A percentile compares a stretch with the other conserved stretches of the same genome.
Evolutionary conservation across 2,888 invertebrate species (phyloP).

Genomic region (Yponomeuta plumbellus): DNA sequence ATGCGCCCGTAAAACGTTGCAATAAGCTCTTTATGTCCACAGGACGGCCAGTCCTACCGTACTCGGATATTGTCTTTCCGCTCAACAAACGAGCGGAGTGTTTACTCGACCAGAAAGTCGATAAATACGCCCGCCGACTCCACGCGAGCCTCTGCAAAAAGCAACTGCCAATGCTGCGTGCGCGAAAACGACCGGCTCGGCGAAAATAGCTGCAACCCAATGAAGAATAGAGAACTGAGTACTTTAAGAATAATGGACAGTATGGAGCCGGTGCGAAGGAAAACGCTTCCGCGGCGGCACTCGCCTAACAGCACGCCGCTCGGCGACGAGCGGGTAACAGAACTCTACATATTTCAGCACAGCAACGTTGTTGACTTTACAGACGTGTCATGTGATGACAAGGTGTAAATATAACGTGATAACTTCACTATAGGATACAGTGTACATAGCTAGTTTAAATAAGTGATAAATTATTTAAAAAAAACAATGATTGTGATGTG

Average conservation of each 20-base stretch:
- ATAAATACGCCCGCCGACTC: slow-evolving; percentile 47
- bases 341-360: slow-evolving; percentile 67
- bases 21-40: slow-evolving; percentile 28
- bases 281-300: slow-evolving; percentile 28
- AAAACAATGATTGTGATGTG: slow-evolving; percentile 1
- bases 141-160: slow-evolving; percentile 38
- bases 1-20: background rate
- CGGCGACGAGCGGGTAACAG: slow-evolving; percentile 61
- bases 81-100: slow-evolving; percentile 59
- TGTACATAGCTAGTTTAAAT: background rate
- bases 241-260: slow-evolving; percentile 29
- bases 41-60: slow-evolving; percentile 67
- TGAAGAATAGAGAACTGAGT: slow-evolving; percentile 40
- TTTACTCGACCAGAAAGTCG: slow-evolving; percentile 56
- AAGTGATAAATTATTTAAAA: background rate
- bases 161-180: slow-evolving; percentile 21
- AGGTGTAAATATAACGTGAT: slow-evolving; percentile 45
- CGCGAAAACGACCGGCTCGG: slow-evolving; percentile 27
- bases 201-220: slow-evolving; percentile 47
- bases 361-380: slow-evolving; percentile 67
- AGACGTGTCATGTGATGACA: slow-evolving; percentile 62
- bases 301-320: slow-evolving; percentile 38
- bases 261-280: slow-evolving; percentile 34
- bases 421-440: slow-evolving; percentile 20
- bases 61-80: slow-evolving; percentile 64